Evolutionary conservation across 2,113 vertebrate species (phyloP).

Genomic region (Chiloscyllium plagiosum): DNA sequence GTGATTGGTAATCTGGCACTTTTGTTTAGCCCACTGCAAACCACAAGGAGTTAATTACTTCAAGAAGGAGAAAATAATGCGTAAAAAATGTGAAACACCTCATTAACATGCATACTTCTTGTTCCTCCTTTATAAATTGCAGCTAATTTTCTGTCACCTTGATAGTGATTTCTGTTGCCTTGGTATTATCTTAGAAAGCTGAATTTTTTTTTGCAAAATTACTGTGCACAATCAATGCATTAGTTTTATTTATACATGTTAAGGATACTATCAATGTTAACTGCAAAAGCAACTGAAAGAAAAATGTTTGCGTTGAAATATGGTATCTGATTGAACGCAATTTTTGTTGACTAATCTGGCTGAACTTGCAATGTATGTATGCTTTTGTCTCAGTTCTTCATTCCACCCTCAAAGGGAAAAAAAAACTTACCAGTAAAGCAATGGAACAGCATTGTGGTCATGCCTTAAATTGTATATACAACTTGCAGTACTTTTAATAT

Average conservation of each 20-base stretch:
- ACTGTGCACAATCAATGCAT: neutral
- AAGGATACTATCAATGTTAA: neutral
- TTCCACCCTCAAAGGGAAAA: neutral
- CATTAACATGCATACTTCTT: neutral
- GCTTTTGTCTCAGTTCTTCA: conserved; percentile 12
- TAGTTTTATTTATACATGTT: neutral
- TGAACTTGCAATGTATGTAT: conserved; percentile 22
- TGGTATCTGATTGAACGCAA: neutral
- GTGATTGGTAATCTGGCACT: neutral
- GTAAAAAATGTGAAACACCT: neutral
- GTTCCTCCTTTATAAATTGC: neutral
- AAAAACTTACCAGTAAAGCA: neutral
- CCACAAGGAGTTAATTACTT: neutral
- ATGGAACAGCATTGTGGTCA: conserved; percentile 44
- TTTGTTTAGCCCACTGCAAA: neutral
- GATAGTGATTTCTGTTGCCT: neutral
- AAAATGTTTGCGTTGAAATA: neutral
- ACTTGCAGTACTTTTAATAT: conserved; percentile 58
- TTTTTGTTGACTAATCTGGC: conserved; percentile 3
- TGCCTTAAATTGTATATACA: conserved; percentile 49
- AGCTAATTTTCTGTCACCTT: neutral
- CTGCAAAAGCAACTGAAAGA: neutral
- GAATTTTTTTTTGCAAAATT: neutral
- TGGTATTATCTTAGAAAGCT: neutral
- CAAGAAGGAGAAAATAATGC: neutral